Percentiles rank a stretch among this genome's conserved stretches.
These are phyloP conservation scores for Lissonota sp. DNA, from an alignment of 2,888 invertebrate genomes.

Conservation along the genomic window DNA sequence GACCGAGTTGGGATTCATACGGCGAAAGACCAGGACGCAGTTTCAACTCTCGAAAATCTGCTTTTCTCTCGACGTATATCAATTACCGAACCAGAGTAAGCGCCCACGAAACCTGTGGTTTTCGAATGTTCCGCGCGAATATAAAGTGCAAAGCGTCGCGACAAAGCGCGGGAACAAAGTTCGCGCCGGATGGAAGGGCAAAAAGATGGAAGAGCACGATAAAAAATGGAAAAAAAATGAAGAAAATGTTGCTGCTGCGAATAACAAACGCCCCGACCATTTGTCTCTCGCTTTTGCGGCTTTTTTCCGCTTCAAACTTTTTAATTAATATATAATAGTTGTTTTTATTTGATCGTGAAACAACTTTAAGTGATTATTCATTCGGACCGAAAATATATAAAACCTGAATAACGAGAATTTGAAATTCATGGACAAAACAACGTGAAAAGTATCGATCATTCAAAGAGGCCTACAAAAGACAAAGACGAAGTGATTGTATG, in stretches of 20 bases:
- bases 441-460: slow-evolving; percentile 57
- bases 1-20: neutral
- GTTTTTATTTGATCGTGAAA: too few relatives aligned
- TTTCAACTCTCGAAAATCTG: slow-evolving; percentile 56
- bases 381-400: too few relatives aligned
- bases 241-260: slow-evolving; percentile 49
- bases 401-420: too few relatives aligned
- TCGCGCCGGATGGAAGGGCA: slow-evolving; percentile 34
- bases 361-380: too few relatives aligned
- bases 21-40: slow-evolving; percentile 28
- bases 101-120: slow-evolving; percentile 19
- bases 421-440: too few relatives aligned
- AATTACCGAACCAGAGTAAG: slow-evolving; percentile 74
- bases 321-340: slow-evolving; percentile 77
- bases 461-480: slow-evolving; percentile 7
- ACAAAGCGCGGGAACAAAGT: slow-evolving; percentile 55
- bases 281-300: slow-evolving; percentile 73
- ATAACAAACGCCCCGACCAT: slow-evolving; percentile 66
- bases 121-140: slow-evolving; percentile 16
- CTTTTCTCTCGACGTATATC: slow-evolving; percentile 73
- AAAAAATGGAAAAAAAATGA: slow-evolving; percentile 33
- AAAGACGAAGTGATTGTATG: neutral
- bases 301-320: slow-evolving; percentile 72
- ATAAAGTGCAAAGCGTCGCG: slow-evolving; percentile 26
- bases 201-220: slow-evolving; percentile 40